Evolutionary conservation across 2,888 invertebrate genomes (phyloP).

Genomic region (Syritta pipiens): DNA sequence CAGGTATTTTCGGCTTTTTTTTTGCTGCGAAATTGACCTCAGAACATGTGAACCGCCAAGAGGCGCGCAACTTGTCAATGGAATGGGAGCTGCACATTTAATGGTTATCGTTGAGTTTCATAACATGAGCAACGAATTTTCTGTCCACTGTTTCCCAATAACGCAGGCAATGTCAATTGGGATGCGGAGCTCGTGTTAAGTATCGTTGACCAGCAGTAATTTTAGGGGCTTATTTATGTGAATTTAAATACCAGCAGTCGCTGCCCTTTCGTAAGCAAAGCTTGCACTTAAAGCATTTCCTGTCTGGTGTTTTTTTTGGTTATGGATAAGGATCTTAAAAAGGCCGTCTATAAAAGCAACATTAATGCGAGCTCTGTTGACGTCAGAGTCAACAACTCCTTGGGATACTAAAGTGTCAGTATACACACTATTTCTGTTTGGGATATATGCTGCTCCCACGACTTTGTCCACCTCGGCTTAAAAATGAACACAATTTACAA

Average conservation of each 20-base stretch:
- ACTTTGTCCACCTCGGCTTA: too few species aligned
- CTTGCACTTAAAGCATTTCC: too few species aligned
- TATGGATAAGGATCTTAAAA: too few species aligned
- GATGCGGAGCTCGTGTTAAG: constrained; percentile 6
- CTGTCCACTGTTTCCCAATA: background rate
- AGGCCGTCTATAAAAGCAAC: too few species aligned
- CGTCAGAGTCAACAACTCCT: too few species aligned
- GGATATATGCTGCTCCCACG: too few species aligned
- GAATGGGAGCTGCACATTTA: constrained; percentile 59
- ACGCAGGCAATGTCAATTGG: constrained; percentile 46
- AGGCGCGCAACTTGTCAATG: constrained; percentile 64
- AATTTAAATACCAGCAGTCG: constrained; percentile 13
- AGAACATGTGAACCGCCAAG: constrained; percentile 33
- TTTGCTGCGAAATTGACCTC: constrained; percentile 31
- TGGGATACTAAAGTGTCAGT: too few species aligned
- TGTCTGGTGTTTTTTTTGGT: too few species aligned
- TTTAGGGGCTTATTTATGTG: constrained; percentile 30
- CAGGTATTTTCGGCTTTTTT: background rate
- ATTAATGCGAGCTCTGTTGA: too few species aligned
- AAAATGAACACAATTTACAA: too few species aligned
- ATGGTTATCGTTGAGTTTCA: constrained; percentile 50
- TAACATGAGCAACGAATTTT: constrained; percentile 49
- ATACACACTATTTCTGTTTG: too few species aligned
- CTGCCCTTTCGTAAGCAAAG: too few species aligned
- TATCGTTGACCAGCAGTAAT: constrained; percentile 1